Conservation (phyloP, 2,797 vertebrate species). For the Enteromius mattozi region DNA sequence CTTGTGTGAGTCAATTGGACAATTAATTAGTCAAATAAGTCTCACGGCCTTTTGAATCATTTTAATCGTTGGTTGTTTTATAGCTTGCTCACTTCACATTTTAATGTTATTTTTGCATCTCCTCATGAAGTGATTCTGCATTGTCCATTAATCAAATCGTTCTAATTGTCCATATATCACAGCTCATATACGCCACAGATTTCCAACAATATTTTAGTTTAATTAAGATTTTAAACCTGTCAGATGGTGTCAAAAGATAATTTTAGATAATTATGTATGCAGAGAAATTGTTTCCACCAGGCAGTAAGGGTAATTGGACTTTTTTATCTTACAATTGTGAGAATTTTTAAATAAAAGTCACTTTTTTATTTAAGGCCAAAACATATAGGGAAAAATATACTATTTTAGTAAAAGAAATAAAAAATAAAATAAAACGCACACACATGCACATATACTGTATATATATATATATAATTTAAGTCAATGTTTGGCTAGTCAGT, state of each 20-base stretch:
- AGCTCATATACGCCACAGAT: background rate
- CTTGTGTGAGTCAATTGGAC: conserved; percentile 65
- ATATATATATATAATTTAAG: too few relatives aligned
- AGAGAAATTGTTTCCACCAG: background rate
- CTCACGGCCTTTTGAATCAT: conserved; percentile 57
- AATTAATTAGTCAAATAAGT: conserved; percentile 68
- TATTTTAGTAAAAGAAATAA: too few relatives aligned
- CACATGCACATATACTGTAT: too few relatives aligned
- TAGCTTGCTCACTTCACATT: background rate
- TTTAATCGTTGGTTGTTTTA: conserved; percentile 60
- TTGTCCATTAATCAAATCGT: background rate
- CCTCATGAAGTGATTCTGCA: background rate
- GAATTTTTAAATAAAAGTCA: too few relatives aligned
- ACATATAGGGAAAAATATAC: too few relatives aligned
- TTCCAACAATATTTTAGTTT: background rate
- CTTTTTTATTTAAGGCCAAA: too few relatives aligned
- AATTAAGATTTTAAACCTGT: background rate
- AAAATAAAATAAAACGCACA: too few relatives aligned
- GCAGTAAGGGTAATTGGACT: background rate
- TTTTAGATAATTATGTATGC: background rate
- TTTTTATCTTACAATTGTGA: background rate
- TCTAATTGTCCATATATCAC: background rate
- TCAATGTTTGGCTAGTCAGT: too few relatives aligned
- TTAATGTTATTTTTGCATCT: background rate
- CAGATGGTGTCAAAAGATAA: background rate